A percentile compares a stretch with the other conserved stretches of the same genome.
Evolutionary conservation across 2,797 vertebrate genomes (phyloP).

Genomic region (Coluber constrictor): DNA sequence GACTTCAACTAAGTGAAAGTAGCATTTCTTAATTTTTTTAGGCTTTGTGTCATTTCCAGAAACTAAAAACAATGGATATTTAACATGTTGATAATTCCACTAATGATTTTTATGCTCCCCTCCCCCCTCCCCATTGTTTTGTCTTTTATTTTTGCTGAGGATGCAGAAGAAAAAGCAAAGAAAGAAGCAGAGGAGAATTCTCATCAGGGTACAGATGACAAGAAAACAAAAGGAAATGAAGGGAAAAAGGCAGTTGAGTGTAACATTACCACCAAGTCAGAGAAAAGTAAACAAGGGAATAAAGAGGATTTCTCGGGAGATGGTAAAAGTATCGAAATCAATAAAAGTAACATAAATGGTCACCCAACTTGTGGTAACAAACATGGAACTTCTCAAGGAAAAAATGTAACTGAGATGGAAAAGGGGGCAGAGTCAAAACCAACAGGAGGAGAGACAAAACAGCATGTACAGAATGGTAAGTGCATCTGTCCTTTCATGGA

Average conservation of each 20-base stretch:
- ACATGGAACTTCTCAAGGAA: constrained; percentile 56
- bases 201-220: constrained; percentile 71
- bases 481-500: neutral
- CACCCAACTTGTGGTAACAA: constrained; percentile 52
- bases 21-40: neutral
- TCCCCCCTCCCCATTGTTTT: constrained; percentile 16
- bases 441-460: constrained; percentile 56
- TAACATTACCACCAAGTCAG: constrained; percentile 40
- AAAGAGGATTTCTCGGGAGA: constrained; percentile 59
- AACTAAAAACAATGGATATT: constrained; percentile 7
- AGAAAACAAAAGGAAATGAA: constrained; percentile 69
- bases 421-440: constrained; percentile 54
- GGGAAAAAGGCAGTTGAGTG: constrained; percentile 69
- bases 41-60: neutral
- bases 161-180: constrained; percentile 84
- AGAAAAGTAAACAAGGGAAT: constrained; percentile 60
- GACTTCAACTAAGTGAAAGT: neutral
- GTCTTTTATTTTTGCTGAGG: constrained; percentile 47
- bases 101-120: constrained; percentile 8
- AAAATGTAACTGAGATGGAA: constrained; percentile 68
- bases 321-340: constrained; percentile 41
- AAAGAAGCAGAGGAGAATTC: constrained; percentile 73
- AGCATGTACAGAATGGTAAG: constrained; percentile 80
- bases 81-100: constrained; percentile 11
- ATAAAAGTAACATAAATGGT: constrained; percentile 53